A percentile compares a stretch with the other conserved stretches of the same genome.
These are phyloP conservation scores for Brotula barbata DNA, from an alignment of 2,797 vertebrate species.

Conservation along the genomic window DNA sequence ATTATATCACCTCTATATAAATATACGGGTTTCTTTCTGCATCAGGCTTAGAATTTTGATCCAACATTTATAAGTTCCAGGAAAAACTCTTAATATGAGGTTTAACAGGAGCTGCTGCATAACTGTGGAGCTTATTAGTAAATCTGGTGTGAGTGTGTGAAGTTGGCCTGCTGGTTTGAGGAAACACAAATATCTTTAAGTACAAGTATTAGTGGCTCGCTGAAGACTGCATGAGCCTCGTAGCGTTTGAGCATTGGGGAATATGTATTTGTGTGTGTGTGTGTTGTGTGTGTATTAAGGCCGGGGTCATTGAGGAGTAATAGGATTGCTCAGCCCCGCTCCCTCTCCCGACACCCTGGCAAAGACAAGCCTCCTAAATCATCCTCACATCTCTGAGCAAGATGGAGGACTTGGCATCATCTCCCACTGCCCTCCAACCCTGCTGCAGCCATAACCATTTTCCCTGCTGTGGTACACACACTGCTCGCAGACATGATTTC, in stretches of 20 bases:
- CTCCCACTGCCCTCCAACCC: constrained; percentile 43
- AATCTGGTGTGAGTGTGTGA: too few species aligned
- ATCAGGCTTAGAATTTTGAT: too few species aligned
- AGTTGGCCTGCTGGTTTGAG: constrained; percentile 9
- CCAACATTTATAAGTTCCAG: too few species aligned
- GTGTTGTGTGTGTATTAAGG: constrained; percentile 32
- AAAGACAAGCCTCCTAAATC: constrained; percentile 72
- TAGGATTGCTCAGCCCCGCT: constrained; percentile 68
- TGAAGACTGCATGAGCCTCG: constrained; percentile 18
- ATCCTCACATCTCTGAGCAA: constrained; percentile 70
- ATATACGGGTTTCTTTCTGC: too few species aligned
- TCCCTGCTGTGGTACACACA: constrained; percentile 32
- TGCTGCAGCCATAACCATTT: constrained; percentile 30
- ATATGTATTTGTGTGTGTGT: constrained; percentile 16
- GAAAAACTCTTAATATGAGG: too few species aligned
- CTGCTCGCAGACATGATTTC: constrained; percentile 47
- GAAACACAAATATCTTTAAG: constrained; percentile 46
- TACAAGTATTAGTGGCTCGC: constrained; percentile 21
- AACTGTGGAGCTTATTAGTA: too few species aligned
- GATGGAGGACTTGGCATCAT: constrained; percentile 63
- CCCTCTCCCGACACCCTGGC: constrained; percentile 58
- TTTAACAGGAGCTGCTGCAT: too few species aligned
- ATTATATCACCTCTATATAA: too few species aligned
- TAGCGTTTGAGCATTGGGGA: constrained; percentile 10
- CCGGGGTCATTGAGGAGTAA: constrained; percentile 72